A percentile compares a stretch with the other conserved stretches of the same genome.
These are phyloP conservation scores for Ciconia maguari DNA, from an alignment of 2,113 vertebrate genomes.

Conservation along the genomic window DNA sequence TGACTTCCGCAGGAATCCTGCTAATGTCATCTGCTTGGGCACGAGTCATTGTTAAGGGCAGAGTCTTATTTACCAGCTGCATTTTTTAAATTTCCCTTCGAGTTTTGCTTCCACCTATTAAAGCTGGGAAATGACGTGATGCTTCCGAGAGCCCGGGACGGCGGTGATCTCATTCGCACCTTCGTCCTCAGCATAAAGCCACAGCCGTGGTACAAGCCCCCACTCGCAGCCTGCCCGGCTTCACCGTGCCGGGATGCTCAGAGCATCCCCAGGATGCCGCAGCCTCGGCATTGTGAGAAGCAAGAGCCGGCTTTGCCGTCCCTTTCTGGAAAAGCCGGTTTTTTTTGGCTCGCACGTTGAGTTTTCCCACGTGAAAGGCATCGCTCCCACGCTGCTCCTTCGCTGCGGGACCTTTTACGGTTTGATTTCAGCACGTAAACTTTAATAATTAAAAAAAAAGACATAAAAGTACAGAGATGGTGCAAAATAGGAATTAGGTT, in stretches of 20 bases:
- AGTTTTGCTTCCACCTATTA: not conserved
- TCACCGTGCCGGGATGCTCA: not conserved
- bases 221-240: fast-evolving
- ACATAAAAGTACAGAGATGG: not conserved
- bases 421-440: not conserved
- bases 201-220: fast-evolving
- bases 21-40: not conserved
- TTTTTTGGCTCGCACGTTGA: not conserved
- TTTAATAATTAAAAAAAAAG: not conserved
- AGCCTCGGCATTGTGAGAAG: not conserved
- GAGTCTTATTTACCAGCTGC: not conserved
- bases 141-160: fast-evolving
- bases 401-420: not conserved
- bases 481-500: not conserved
- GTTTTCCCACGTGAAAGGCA: not conserved
- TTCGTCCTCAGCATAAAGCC: not conserved
- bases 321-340: not conserved
- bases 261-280: not conserved
- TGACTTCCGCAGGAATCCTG: not conserved
- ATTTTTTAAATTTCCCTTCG: not conserved
- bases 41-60: not conserved
- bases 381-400: not conserved
- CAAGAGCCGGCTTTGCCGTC: fast-evolving
- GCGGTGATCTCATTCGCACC: not conserved
- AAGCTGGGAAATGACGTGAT: not conserved